Percentiles rank a stretch among this genome's conserved stretches.
Conservation (phyloP, 2,888 invertebrate genomes). For the Antheraea yamamai region DNA sequence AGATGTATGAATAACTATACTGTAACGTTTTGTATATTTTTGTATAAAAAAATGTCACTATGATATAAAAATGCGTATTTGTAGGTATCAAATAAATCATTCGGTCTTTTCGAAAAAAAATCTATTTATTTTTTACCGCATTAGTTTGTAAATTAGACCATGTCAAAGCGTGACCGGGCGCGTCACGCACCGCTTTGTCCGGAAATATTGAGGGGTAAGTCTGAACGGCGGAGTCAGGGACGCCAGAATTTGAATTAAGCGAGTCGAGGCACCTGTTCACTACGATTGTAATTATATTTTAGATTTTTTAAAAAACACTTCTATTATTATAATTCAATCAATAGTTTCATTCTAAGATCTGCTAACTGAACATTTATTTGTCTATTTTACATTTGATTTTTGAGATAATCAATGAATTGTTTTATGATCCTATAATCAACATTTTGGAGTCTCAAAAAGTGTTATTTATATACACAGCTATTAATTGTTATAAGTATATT, state of each 20-base stretch:
- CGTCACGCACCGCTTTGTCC: conserved; percentile 58
- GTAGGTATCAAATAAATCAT: neutral
- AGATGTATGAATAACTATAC: no score
- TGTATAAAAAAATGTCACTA: neutral
- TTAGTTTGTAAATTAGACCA: conserved; percentile 30
- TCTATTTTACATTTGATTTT: no score
- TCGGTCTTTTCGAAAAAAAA: no score
- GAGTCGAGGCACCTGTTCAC: neutral
- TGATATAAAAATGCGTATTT: neutral
- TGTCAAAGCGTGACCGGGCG: conserved; percentile 50
- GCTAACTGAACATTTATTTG: no score
- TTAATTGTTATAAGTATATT: neutral
- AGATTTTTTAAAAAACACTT: neutral
- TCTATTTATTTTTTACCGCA: conserved; percentile 12
- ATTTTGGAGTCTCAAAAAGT: neutral
- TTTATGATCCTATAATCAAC: neutral
- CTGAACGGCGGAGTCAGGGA: neutral
- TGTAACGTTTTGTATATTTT: no score
- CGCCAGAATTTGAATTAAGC: neutral
- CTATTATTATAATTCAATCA: neutral
- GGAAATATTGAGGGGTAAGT: conserved; percentile 51
- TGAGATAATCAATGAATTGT: no score
- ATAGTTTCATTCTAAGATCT: no score
- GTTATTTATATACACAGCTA: neutral
- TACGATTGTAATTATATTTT: neutral